Percentiles rank a stretch among this genome's conserved stretches.
Conservation (phyloP, 2,113 vertebrate genomes). For the Chauna torquata region DNA sequence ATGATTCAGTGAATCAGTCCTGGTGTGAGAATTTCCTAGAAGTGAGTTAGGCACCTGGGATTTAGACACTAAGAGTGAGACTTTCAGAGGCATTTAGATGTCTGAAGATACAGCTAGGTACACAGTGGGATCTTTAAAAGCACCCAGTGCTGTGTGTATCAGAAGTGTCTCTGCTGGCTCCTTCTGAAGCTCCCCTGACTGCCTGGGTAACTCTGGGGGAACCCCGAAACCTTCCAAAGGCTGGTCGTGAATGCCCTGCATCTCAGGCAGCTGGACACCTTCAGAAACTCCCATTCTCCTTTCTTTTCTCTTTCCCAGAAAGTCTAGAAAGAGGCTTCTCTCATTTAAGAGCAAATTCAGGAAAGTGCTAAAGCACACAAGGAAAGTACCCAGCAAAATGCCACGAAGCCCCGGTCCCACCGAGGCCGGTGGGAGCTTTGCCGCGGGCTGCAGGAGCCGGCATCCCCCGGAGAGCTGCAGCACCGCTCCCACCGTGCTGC, state of each 20-base stretch:
- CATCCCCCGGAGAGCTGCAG: background rate
- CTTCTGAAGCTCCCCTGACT: background rate
- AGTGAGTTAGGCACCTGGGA: constrained; percentile 56
- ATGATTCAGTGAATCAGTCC: background rate
- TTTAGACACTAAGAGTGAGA: constrained; percentile 50
- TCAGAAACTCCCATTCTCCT: background rate
- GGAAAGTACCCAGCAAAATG: background rate
- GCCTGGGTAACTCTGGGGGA: constrained; percentile 18
- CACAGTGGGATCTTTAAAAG: constrained; percentile 4
- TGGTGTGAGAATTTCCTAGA: constrained; percentile 56
- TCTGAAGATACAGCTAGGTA: constrained; percentile 39
- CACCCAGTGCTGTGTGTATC: background rate
- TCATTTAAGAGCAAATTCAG: constrained; percentile 4
- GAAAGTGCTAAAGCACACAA: background rate
- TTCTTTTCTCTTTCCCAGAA: background rate
- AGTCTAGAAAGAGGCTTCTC: background rate
- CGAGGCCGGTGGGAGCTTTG: background rate
- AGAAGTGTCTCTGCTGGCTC: background rate
- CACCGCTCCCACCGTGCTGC: background rate
- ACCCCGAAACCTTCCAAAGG: background rate
- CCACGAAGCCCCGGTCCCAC: background rate
- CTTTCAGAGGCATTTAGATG: constrained; percentile 61
- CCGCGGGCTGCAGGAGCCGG: background rate
- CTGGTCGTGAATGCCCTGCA: background rate
- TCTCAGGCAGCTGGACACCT: background rate